These are phyloP conservation scores for Heliconius sara DNA, from an alignment of 2,888 invertebrate genomes.

Conservation along the genomic window DNA sequence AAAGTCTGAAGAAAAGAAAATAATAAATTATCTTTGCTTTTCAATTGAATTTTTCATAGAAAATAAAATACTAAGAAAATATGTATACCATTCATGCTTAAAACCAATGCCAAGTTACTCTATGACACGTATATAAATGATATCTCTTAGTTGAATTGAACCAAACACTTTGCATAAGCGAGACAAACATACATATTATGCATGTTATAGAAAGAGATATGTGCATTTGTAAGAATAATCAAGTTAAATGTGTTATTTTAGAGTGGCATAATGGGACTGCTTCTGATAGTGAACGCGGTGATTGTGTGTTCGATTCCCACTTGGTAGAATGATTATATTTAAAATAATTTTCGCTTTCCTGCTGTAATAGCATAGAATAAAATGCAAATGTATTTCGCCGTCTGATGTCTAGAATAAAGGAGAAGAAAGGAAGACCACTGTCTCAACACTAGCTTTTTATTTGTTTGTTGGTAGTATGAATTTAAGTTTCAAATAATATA, in stretches of 20 bases:
- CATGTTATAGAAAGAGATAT: constrained; percentile 11
- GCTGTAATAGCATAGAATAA: neutral
- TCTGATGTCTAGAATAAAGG: too few relatives aligned
- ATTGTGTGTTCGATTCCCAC: neutral
- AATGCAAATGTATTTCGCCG: too few relatives aligned
- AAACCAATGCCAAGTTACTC: constrained; percentile 44
- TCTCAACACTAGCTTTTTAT: too few relatives aligned
- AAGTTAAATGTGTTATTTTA: constrained; percentile 2
- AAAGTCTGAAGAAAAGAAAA: neutral
- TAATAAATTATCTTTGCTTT: neutral
- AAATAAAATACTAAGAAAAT: neutral
- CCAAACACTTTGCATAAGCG: constrained; percentile 40
- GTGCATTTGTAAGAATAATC: constrained; percentile 32
- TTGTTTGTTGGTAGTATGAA: too few relatives aligned
- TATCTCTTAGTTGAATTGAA: constrained; percentile 59
- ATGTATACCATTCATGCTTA: neutral
- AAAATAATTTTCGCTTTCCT: neutral
- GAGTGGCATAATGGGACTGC: neutral
- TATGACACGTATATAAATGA: constrained; percentile 52
- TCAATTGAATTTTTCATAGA: too few relatives aligned
- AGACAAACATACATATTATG: constrained; percentile 18
- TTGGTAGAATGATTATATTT: neutral
- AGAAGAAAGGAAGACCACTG: too few relatives aligned
- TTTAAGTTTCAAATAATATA: too few relatives aligned
- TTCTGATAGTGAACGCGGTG: too few relatives aligned